phyloP scores from a whole-genome alignment of 2,113 vertebrate species.

The Dicentrarchus labrax region DNA sequence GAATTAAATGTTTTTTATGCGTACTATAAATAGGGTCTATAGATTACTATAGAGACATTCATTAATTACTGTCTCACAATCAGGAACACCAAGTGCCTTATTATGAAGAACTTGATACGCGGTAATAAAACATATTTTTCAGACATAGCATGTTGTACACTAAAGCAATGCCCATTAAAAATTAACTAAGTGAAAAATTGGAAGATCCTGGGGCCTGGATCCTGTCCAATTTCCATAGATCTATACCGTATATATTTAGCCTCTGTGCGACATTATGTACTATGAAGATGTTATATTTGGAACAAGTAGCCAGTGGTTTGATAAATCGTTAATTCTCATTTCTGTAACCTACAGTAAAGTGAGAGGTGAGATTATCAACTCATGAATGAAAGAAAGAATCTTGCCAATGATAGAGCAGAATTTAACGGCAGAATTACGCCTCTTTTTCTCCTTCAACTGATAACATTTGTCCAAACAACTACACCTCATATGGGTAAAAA shows the following conservation, averaged over 20 bases:
- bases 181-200: background rate
- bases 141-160: background rate
- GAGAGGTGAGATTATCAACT: background rate
- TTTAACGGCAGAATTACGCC: background rate
- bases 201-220: background rate
- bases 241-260: too few relatives aligned
- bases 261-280: background rate
- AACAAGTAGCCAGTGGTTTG: background rate
- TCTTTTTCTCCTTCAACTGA: background rate
- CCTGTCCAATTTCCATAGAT: background rate
- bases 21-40: background rate
- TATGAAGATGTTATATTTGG: background rate
- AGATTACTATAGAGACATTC: background rate
- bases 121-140: background rate
- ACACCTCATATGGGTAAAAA: background rate
- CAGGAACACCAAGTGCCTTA: background rate
- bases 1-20: background rate
- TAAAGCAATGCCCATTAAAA: background rate
- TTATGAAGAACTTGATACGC: background rate
- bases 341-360: background rate
- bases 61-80: background rate
- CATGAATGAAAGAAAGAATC: background rate
- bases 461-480: background rate
- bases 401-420: background rate
- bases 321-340: background rate